Conservation (phyloP, 1,140 invertebrate species). For the Neuroterus valhalla region DNA sequence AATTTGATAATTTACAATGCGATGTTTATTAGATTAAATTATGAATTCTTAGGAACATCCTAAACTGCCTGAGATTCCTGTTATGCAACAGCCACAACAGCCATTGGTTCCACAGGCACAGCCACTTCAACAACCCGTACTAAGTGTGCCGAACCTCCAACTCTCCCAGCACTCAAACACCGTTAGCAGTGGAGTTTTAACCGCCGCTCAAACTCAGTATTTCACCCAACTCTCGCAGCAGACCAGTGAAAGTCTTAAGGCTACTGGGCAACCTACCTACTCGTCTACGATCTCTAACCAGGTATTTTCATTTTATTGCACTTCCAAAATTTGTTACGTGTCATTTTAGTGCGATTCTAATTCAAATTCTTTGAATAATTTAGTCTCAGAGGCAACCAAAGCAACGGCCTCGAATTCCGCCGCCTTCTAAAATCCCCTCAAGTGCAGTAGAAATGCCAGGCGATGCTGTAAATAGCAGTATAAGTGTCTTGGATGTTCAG, state of each 20-base stretch:
- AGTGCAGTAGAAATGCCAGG: slow-evolving; percentile 97
- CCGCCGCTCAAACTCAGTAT: slow-evolving; percentile 84
- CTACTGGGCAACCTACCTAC: slow-evolving; percentile 73
- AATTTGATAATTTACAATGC: neutral
- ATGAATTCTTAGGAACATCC: slow-evolving; percentile 57
- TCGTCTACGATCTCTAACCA: slow-evolving; percentile 67
- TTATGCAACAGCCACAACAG: slow-evolving; percentile 56
- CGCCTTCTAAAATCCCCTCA: slow-evolving; percentile 95
- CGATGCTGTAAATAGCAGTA: slow-evolving; percentile 82
- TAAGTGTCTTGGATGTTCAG: slow-evolving; percentile 92
- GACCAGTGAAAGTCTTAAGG: slow-evolving; percentile 79
- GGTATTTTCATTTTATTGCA: slow-evolving; percentile 49
- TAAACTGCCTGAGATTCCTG: slow-evolving; percentile 63
- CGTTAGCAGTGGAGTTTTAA: slow-evolving; percentile 72
- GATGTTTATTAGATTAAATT: neutral
- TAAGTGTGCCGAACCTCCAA: slow-evolving; percentile 69
- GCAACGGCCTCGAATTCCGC: slow-evolving; percentile 88
- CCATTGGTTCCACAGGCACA: slow-evolving; percentile 61
- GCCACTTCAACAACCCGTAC: slow-evolving; percentile 59
- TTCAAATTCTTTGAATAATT: slow-evolving; percentile 32
- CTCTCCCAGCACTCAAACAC: slow-evolving; percentile 68
- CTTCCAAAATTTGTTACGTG: slow-evolving; percentile 20
- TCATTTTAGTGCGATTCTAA: neutral
- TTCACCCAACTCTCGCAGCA: slow-evolving; percentile 82
- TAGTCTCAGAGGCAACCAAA: slow-evolving; percentile 79